A percentile compares a stretch with the other conserved stretches of the same genome.
Evolutionary conservation across 1,140 invertebrate genomes (phyloP).

Genomic region (Sycobia sp.): DNA sequence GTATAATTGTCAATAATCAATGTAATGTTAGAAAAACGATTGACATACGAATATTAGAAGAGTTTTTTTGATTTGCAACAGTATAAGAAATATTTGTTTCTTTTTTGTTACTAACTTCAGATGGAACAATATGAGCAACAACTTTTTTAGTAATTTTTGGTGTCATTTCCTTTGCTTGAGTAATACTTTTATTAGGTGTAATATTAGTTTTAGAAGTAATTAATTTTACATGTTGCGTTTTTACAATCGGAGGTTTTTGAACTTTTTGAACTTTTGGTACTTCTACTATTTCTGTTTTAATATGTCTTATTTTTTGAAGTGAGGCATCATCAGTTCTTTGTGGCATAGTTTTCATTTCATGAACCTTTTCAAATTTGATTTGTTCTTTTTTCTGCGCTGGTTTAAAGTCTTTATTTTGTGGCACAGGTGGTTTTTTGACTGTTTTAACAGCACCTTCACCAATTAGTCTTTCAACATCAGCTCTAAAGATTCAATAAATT

Average conservation of each 20-base stretch:
- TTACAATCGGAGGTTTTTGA: constrained; percentile 2
- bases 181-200: neutral
- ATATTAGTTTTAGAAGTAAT: neutral
- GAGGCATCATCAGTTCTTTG: neutral
- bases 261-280: constrained; percentile 1
- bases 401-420: neutral
- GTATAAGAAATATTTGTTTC: constrained; percentile 11
- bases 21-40: neutral
- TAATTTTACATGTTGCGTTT: neutral
- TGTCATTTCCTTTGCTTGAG: neutral
- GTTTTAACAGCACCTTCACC: constrained; percentile 59
- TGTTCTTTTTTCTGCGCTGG: constrained; percentile 15
- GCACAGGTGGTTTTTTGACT: constrained; percentile 51
- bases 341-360: neutral
- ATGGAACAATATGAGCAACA: neutral
- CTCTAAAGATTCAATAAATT: constrained; percentile 41
- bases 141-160: constrained; percentile 1
- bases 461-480: constrained; percentile 58
- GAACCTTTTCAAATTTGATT: constrained; percentile 18
- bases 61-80: constrained; percentile 6
- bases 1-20: neutral
- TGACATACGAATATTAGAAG: constrained; percentile 18
- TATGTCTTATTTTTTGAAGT: neutral
- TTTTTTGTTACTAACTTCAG: neutral
- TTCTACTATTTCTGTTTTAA: constrained; percentile 4